Evolutionary conservation across 2,888 invertebrate genomes (phyloP), one percentile per base, ranked within the genome.

Genomic region (Neoascia interrupta): DNA sequence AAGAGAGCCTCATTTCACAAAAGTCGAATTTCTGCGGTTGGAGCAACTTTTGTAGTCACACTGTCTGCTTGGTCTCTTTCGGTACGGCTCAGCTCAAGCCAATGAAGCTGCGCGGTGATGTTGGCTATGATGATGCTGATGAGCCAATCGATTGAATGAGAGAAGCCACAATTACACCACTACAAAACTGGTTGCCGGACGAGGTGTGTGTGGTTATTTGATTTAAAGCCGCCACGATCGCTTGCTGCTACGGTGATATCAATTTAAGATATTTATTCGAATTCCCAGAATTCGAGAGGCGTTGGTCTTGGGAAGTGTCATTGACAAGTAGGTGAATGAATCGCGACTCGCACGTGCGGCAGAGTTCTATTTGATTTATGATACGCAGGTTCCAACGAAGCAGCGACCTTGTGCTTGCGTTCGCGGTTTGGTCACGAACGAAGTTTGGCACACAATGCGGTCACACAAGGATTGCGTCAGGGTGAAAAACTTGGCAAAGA

Each of bases 111-210:
- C n/a, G n/a, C n/a, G 37, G 18, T 37, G 15, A 37, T 37, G 28
- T 28, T 15, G 16, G 13, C 10, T 23, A 19, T 11, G 13, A 3
- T 31, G 41, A 18, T 11, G 51, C 21, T 53, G 61, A 70, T 63
- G 61, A 54, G 61, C 69, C 60, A 53, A 70, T 61, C 51, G 18
- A 45, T 51, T 15, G 49, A 23, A 13, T 43, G 10, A 18, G 51
- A 41, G 51, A 63, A 43, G 37, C 39, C 61, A 19, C 45, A 43
- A 41, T 51, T 26, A 58, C 51, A 43, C 26, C 21, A 5, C 6
- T 36, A 15, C 28, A 36, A 23, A 61, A 70, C 70, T 53, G 54
- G 61, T 70, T 61, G 23, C 5, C n/a, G 23, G 5, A 11, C 10
- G 16, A 34, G 31, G 51, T 36, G 36, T 8, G 13, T 4, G 36